phyloP scores from a whole-genome alignment of 2,797 vertebrate genomes.

The Pterois miles region DNA sequence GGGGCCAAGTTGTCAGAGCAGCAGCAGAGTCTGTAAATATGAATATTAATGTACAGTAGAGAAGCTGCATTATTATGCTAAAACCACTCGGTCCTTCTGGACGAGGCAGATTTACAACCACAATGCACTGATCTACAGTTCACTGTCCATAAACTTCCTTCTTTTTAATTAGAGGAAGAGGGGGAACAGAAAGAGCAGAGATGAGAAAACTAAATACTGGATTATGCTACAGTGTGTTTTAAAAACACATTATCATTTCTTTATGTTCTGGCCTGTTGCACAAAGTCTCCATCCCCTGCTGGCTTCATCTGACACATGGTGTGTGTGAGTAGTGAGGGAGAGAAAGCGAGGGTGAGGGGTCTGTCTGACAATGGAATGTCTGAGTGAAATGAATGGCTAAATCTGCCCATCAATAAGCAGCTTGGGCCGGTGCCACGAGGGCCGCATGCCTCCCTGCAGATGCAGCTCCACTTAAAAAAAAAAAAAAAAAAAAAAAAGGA shows the following conservation, averaged over 20 bases:
- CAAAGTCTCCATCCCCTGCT: constrained; percentile 48
- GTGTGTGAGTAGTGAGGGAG: constrained; percentile 15
- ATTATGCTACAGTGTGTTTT: constrained; percentile 16
- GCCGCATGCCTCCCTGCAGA: constrained; percentile 65
- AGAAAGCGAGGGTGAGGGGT: constrained; percentile 31
- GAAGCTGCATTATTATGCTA: constrained; percentile 65
- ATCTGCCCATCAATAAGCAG: constrained; percentile 81
- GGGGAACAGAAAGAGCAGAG: background rate
- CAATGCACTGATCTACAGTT: constrained; percentile 1
- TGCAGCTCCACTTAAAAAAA: constrained; percentile 59
- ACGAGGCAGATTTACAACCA: constrained; percentile 30
- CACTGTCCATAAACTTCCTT: constrained; percentile 8
- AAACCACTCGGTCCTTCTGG: constrained; percentile 52
- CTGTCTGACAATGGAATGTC: constrained; percentile 70
- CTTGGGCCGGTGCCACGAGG: constrained; percentile 73
- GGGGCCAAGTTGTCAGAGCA: constrained; percentile 55
- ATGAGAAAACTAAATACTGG: background rate
- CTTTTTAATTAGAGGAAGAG: background rate
- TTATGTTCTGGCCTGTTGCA: constrained; percentile 41
- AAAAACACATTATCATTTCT: constrained; percentile 32
- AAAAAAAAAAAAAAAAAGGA: constrained; percentile 35
- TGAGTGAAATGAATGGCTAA: constrained; percentile 74
- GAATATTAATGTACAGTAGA: constrained; percentile 74
- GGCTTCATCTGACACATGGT: constrained; percentile 52
- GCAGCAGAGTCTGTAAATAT: constrained; percentile 53